A percentile compares a stretch with the other conserved stretches of the same genome.
Evolutionary conservation across 2,797 vertebrate genomes (phyloP).

Genomic region (Coccyzus lansbergi): DNA sequence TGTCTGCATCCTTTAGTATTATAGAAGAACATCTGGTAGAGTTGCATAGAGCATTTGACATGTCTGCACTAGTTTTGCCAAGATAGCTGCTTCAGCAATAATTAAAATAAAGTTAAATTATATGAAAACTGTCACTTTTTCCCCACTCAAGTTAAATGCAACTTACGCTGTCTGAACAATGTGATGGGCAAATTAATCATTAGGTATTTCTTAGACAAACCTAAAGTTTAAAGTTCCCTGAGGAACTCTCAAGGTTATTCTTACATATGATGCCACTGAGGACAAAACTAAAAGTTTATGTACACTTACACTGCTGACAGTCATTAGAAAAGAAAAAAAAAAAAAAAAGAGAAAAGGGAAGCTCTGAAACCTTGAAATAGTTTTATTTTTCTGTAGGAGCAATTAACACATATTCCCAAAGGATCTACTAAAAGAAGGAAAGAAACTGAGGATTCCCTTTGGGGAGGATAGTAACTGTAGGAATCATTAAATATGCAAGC

Average conservation of each 20-base stretch:
- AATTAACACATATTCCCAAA: slow-evolving; percentile 68
- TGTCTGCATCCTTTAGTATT: background rate
- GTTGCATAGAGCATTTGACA: background rate
- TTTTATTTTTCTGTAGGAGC: slow-evolving; percentile 53
- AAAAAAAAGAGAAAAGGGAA: background rate
- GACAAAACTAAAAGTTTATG: slow-evolving; percentile 63
- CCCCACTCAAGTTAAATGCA: slow-evolving; percentile 59
- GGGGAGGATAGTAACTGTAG: slow-evolving; percentile 61
- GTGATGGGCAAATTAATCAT: slow-evolving; percentile 62
- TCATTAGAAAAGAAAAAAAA: background rate
- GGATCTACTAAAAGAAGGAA: slow-evolving; percentile 23
- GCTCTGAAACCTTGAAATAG: slow-evolving; percentile 51
- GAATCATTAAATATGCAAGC: slow-evolving; percentile 74
- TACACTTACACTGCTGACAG: background rate
- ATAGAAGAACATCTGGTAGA: slow-evolving; percentile 17
- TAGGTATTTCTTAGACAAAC: slow-evolving; percentile 56
- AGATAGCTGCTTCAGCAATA: slow-evolving; percentile 51
- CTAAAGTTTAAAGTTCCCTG: slow-evolving; percentile 49
- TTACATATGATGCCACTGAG: slow-evolving; percentile 56
- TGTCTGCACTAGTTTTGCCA: slow-evolving; percentile 27
- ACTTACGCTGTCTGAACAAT: slow-evolving; percentile 43
- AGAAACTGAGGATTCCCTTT: slow-evolving; percentile 67
- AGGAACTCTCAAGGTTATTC: slow-evolving; percentile 57
- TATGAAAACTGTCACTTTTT: slow-evolving; percentile 56
- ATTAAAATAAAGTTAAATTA: slow-evolving; percentile 69